phyloP scores from a whole-genome alignment of 2,888 invertebrate genomes.

The Siphlonurus alternatus region DNA sequence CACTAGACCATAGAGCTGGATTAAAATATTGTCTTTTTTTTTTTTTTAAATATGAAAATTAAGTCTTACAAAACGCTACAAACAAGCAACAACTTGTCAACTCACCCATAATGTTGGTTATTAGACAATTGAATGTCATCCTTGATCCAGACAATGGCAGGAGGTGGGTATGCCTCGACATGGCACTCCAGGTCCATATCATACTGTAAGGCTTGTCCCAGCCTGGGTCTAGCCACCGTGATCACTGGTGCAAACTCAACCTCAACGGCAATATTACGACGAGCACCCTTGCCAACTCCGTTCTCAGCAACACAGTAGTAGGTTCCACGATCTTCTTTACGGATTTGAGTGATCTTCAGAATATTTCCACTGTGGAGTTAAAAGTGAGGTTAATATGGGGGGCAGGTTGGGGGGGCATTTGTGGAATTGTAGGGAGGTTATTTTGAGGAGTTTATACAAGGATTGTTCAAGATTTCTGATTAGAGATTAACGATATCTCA shows the following conservation, averaged over 20 bases:
- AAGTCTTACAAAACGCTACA: no score
- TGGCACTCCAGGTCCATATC: slow-evolving; percentile 92
- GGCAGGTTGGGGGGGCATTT: no score
- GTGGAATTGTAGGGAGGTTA: no score
- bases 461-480: no score
- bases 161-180: slow-evolving; percentile 87
- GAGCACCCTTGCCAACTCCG: slow-evolving; percentile 67
- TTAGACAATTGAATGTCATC: slow-evolving; percentile 58
- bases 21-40: no score
- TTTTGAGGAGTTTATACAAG: no score
- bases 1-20: no score
- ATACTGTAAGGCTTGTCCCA: slow-evolving; percentile 79
- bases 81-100: no score
- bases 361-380: slow-evolving; percentile 55
- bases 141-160: slow-evolving; percentile 82
- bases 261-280: slow-evolving; percentile 66
- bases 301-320: slow-evolving; percentile 90
- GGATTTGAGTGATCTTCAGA: slow-evolving; percentile 56
- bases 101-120: slow-evolving; percentile 67
- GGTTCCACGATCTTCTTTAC: slow-evolving; percentile 80
- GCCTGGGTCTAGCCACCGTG: slow-evolving; percentile 60
- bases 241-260: slow-evolving; percentile 82
- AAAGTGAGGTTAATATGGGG: slow-evolving; percentile 2
- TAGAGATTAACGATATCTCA: no score
- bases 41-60: no score